Evolutionary conservation across 2,888 invertebrate species (phyloP), one percentile per base, ranked within the genome.

Genomic region (Nemurella pictetii): DNA sequence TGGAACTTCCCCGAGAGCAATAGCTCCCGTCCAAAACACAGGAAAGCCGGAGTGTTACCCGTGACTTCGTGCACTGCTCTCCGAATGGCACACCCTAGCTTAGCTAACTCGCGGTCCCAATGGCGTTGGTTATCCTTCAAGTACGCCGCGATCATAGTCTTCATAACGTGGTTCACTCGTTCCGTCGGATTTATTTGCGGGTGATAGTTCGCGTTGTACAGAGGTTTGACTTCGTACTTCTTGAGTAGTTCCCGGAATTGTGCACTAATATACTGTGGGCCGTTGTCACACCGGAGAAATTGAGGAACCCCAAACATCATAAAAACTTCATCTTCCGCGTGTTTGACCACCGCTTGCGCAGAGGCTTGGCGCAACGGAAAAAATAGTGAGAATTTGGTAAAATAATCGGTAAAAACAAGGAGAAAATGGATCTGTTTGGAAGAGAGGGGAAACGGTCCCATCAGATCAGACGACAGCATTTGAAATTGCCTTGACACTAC

Each of bases 401-500:
- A 26, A 26, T 4, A 74, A 15, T 74, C 7, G 4, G 26, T n/a
- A n/a, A n/a, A n/a, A n/a, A n/a, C n/a, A n/a, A n/a, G n/a, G n/a
- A n/a, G n/a, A n/a, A n/a, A n/a, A n/a, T 15, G 5, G 20, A 25
- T 74, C 20, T 74, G 74, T 15, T 74, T 74, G n/a, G 26, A 20
- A n/a, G 85, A 84, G 30, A 84, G 75, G 15, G 87, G 87, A 4
- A 87, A 85, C 5, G 87, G 88, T 0, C 88, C 88, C 20, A 87
- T 55, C 0, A 87, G 26, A 85, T 88, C 87, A 1, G 78, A 77
- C 7, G 85, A 77, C 26, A 88, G 81, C 9, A 85, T 78, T 77
- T 86, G 85, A 87, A 87, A 87, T 7, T 86, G 86, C 72, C 83
- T 74, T 25, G 73, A 27, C 5, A 26, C 25, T 0, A 85, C 77